phyloP scores from a whole-genome alignment of 2,113 vertebrate species.

The Eublepharis macularius region DNA sequence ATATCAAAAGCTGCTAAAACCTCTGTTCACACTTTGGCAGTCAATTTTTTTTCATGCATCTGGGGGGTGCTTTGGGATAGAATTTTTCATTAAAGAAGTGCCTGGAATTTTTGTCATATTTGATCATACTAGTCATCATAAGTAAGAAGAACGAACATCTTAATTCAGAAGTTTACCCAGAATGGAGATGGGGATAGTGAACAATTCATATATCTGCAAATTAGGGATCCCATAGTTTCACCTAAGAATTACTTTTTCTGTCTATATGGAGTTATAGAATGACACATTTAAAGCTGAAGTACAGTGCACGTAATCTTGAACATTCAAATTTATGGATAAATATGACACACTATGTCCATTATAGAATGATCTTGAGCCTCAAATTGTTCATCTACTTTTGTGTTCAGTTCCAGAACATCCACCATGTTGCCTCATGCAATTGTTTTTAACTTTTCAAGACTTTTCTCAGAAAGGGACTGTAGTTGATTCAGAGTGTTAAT shows the following conservation, averaged over 20 bases:
- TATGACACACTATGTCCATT: neutral
- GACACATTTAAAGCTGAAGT: slow-evolving; percentile 15
- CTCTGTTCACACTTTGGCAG: slow-evolving; percentile 4
- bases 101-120: neutral
- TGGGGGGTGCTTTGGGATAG: neutral
- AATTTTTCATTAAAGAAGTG: slow-evolving; percentile 13
- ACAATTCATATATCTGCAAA: neutral
- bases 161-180: neutral
- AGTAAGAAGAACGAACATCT: neutral
- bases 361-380: neutral
- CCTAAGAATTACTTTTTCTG: neutral
- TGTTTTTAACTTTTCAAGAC: neutral
- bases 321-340: neutral
- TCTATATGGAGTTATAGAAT: neutral
- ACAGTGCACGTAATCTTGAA: slow-evolving; percentile 1
- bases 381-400: neutral
- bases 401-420: neutral
- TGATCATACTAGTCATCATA: neutral
- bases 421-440: neutral
- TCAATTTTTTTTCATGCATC: neutral
- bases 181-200: neutral
- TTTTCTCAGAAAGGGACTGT: neutral
- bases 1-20: neutral
- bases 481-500: neutral
- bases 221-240: neutral